phyloP scores from a whole-genome alignment of 1,140 invertebrate species.

The Drosophila kohkoa region DNA sequence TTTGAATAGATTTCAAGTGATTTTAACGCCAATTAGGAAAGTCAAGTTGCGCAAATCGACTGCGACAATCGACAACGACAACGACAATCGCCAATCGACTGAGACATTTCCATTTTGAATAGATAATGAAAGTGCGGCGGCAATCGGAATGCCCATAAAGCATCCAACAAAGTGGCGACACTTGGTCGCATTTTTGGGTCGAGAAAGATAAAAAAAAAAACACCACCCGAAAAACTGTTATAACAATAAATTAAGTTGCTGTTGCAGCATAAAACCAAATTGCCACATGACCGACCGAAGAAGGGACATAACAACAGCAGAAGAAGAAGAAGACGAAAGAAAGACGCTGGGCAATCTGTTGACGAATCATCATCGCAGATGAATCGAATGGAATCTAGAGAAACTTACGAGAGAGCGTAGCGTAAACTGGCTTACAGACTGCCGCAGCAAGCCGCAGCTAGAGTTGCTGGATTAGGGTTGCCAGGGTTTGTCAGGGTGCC shows the following conservation, averaged over 20 bases:
- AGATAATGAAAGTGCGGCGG: slow-evolving; percentile 47
- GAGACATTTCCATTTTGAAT: slow-evolving; percentile 28
- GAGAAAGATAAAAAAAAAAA: slow-evolving; percentile 8
- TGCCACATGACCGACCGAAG: slow-evolving; percentile 56
- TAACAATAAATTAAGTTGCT: slow-evolving; percentile 81
- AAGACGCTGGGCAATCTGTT: slow-evolving; percentile 53
- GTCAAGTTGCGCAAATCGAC: slow-evolving; percentile 5
- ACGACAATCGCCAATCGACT: not conserved
- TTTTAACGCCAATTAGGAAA: slow-evolving; percentile 20
- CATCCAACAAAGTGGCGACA: slow-evolving; percentile 50
- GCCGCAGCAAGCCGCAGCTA: not conserved
- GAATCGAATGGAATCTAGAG: slow-evolving; percentile 32
- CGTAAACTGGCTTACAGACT: slow-evolving; percentile 6
- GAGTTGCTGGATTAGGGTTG: slow-evolving; percentile 2
- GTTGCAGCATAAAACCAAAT: slow-evolving; percentile 77
- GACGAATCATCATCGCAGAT: slow-evolving; percentile 55
- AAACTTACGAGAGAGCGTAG: slow-evolving; percentile 9
- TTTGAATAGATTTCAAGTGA: not conserved
- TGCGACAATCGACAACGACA: not conserved
- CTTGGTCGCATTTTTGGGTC: slow-evolving; percentile 28
- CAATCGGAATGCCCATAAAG: slow-evolving; percentile 43
- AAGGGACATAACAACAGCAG: slow-evolving; percentile 13
- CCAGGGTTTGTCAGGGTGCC: not conserved
- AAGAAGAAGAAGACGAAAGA: no score
- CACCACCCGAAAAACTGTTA: slow-evolving; percentile 63